A percentile compares a stretch with the other conserved stretches of the same genome.
Conservation (phyloP, 2,888 invertebrate genomes). For the Odontocolon sp. region DNA sequence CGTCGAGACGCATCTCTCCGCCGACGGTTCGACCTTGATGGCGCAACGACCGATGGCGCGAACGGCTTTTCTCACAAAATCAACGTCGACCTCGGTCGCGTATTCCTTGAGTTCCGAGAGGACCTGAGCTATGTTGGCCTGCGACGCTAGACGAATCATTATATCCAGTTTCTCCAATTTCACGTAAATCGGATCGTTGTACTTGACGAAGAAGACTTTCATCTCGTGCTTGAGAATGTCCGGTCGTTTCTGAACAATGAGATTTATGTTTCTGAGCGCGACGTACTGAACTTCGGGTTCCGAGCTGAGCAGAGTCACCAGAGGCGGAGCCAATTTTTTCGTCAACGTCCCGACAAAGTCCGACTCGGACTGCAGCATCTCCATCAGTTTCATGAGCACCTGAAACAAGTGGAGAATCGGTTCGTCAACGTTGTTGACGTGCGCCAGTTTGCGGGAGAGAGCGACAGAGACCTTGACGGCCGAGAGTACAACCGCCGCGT, state of each 20-base stretch:
- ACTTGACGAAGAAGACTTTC: constrained; percentile 99
- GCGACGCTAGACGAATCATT: constrained; percentile 99
- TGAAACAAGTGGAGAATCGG: too few relatives aligned
- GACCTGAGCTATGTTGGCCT: constrained; percentile 98
- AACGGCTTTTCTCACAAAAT: constrained; percentile 99
- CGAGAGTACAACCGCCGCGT: constrained; percentile 98
- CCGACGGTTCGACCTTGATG: constrained; percentile 98
- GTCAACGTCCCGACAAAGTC: constrained; percentile 97
- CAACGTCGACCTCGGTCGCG: constrained; percentile 99
- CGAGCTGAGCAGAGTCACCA: constrained; percentile 97
- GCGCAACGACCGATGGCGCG: constrained; percentile 99
- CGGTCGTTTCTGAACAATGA: constrained; percentile 99
- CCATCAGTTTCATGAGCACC: constrained; percentile 98
- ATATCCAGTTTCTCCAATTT: constrained; percentile 99
- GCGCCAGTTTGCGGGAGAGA: neutral
- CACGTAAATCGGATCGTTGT: constrained; percentile 99
- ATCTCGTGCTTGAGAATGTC: constrained; percentile 99
- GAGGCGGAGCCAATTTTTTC: constrained; percentile 98
- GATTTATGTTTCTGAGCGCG: constrained; percentile 98
- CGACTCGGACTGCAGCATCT: constrained; percentile 95
- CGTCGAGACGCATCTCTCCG: constrained; percentile 99
- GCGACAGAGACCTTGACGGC: constrained; percentile 92
- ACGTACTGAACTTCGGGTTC: constrained; percentile 99
- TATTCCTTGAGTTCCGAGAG: constrained; percentile 99
- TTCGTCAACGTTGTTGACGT: neutral